phyloP scores from a whole-genome alignment of 2,888 invertebrate genomes.

The Vanessa cardui region DNA sequence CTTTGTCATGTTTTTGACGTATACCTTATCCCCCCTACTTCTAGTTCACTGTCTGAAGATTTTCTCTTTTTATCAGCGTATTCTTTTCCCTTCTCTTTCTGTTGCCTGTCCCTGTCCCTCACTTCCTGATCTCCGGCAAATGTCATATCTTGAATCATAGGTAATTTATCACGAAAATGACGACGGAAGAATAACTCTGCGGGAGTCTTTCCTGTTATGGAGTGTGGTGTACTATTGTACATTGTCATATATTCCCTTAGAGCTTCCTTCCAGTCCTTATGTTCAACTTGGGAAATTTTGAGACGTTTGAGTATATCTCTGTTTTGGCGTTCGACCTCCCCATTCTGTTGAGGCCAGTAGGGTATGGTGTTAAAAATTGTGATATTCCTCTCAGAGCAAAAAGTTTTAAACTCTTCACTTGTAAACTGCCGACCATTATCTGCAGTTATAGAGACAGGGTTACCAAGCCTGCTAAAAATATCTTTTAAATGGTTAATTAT shows the following conservation, averaged over 20 bases:
- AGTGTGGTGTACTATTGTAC: slow-evolving; percentile 40
- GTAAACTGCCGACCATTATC: slow-evolving; percentile 45
- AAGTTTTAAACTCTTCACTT: slow-evolving; percentile 41
- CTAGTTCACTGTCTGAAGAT: slow-evolving; percentile 17
- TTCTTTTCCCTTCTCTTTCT: slow-evolving; percentile 37
- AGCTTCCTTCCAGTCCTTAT: no score
- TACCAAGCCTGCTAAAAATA: not conserved
- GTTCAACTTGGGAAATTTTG: no score
- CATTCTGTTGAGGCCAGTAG: no score
- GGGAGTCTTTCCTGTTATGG: slow-evolving; percentile 38
- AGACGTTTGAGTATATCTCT: no score
- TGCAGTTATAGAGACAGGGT: slow-evolving; percentile 42
- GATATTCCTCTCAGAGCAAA: slow-evolving; percentile 21
- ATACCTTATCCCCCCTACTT: slow-evolving; percentile 37
- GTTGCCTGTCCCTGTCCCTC: slow-evolving; percentile 31
- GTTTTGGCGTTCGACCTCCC: no score
- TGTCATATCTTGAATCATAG: slow-evolving; percentile 25
- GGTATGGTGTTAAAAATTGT: no score
- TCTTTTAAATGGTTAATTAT: not conserved
- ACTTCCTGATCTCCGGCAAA: slow-evolving; percentile 24
- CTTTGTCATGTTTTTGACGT: slow-evolving; percentile 31
- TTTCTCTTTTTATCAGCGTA: slow-evolving; percentile 33
- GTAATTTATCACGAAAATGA: slow-evolving; percentile 37
- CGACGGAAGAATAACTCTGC: slow-evolving; percentile 38
- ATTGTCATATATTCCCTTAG: no score